Base-by-base conservation (phyloP, 2,888 invertebrate genomes). In the Doris montereyensis region DNA sequence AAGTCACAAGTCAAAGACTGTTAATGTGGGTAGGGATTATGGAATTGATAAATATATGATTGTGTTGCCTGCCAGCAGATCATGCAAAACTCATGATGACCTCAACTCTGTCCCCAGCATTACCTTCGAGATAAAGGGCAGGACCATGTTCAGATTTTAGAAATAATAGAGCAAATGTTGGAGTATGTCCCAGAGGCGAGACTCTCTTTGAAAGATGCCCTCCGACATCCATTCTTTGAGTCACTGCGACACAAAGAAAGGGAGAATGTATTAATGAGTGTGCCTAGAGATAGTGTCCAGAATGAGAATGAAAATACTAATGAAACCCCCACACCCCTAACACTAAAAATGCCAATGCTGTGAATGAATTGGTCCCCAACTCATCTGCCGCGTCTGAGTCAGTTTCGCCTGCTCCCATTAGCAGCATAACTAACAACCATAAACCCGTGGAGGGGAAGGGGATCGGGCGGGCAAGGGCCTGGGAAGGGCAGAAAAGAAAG, bases 111-210 rank as follows among this genome's bases (percentile, higher is more conserved):
- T 78, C 93, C 93, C 78, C 94, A 97, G 96, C 95, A 97, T 92
- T 97, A 97, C 92, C 94, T 96, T 92, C 94, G 95, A 90, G 94
- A 94, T 88, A 97, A 96, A 87, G 95, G 96, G 87, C 95, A 96
- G 85, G 98, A 99, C 89, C 96, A 98, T 92, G 94, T 95, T 83
- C 95, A 96, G 91, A 93, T 99, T 89, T 99, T 99, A 92, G 97
- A 98, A 91, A 93, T 99, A 90, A 95, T 99, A 87, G 94, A 95
- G 88, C 95, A 95, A 92, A 99, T 99, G 99, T 93, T 99, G 91
- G 98, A 97, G 88, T 99, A 98, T 92, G 98, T 99, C 91, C 99
- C 99, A 34, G 93, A 95, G 82, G 95, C 96, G 89, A 94, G 99
- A 83, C 95, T 99, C 89, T 95, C 95, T 86, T 93, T 99, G 87